phyloP scores from a whole-genome alignment of 1,140 invertebrate genomes.

The Lepidostoma basale region DNA sequence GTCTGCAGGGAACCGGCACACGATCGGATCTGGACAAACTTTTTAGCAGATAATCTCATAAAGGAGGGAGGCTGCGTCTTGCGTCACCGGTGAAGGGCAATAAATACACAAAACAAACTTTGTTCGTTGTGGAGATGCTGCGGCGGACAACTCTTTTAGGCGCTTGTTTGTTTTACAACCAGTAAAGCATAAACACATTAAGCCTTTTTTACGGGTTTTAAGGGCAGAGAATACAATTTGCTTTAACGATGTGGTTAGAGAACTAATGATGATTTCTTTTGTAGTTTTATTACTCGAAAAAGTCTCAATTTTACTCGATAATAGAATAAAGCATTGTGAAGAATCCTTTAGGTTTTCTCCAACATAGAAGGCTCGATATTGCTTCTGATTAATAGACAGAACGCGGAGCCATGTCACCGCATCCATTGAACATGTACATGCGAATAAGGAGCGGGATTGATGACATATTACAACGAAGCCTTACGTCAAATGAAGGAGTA shows the following conservation, averaged over 20 bases:
- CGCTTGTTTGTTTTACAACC: constrained; percentile 22
- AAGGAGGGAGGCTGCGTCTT: neutral
- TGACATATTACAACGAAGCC: constrained; percentile 25
- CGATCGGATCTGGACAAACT: constrained; percentile 1
- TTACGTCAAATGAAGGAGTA: constrained; percentile 26
- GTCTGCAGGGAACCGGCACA: constrained; percentile 29
- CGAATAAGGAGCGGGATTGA: constrained; percentile 10
- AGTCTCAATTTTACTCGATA: neutral
- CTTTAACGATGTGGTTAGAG: constrained; percentile 24
- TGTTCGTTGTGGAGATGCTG: neutral
- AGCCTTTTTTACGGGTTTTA: constrained; percentile 26
- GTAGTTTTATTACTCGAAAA: constrained; percentile 10
- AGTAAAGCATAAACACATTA: constrained; percentile 19
- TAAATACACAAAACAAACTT: constrained; percentile 25
- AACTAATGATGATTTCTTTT: constrained; percentile 23
- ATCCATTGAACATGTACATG: neutral
- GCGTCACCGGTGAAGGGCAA: constrained; percentile 6
- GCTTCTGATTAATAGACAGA: constrained; percentile 17
- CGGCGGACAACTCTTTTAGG: constrained; percentile 20
- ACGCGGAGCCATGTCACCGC: neutral
- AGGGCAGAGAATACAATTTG: constrained; percentile 14
- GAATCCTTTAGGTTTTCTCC: neutral
- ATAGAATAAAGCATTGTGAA: constrained; percentile 8
- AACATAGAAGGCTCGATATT: neutral
- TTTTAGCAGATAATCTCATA: constrained; percentile 19